These are phyloP conservation scores for Chinchilla lanigera DNA, from an alignment of 2,113 vertebrate species.

Conservation along the genomic window DNA sequence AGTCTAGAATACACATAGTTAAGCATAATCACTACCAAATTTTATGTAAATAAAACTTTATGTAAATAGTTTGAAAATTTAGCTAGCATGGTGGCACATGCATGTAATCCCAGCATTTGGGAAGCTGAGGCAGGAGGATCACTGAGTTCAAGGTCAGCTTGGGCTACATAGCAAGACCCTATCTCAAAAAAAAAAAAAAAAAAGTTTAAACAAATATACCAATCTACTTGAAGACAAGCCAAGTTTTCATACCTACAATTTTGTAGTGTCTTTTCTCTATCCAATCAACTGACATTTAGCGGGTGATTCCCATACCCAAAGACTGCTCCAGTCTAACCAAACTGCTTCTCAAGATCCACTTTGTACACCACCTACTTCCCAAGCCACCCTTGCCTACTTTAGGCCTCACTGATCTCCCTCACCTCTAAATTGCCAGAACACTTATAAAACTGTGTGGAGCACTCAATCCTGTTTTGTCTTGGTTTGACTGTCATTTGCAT, in stretches of 20 bases:
- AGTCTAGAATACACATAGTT: slow-evolving; percentile 21
- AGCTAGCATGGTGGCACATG: background rate
- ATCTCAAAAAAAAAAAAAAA: background rate
- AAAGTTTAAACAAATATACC: background rate
- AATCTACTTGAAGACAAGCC: background rate
- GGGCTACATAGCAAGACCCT: background rate
- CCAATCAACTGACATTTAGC: background rate
- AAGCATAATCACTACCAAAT: background rate
- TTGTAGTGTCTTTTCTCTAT: background rate
- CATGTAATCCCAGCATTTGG: background rate
- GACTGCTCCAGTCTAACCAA: slow-evolving; percentile 9
- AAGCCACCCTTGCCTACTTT: background rate
- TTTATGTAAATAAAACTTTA: no score
- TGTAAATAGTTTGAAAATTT: slow-evolving; percentile 37
- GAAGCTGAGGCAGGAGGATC: background rate
- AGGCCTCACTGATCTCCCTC: background rate
- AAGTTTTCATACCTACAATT: slow-evolving; percentile 45
- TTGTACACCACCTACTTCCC: background rate
- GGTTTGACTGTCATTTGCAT: background rate
- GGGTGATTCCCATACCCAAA: background rate
- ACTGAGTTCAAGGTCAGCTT: background rate
- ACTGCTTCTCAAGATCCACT: background rate
- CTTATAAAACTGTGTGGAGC: background rate
- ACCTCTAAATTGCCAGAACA: background rate
- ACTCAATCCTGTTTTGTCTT: background rate